A percentile compares a stretch with the other conserved stretches of the same genome.
These are phyloP conservation scores for Leptopilina clavipes DNA, from an alignment of 1,140 invertebrate genomes.

Conservation along the genomic window DNA sequence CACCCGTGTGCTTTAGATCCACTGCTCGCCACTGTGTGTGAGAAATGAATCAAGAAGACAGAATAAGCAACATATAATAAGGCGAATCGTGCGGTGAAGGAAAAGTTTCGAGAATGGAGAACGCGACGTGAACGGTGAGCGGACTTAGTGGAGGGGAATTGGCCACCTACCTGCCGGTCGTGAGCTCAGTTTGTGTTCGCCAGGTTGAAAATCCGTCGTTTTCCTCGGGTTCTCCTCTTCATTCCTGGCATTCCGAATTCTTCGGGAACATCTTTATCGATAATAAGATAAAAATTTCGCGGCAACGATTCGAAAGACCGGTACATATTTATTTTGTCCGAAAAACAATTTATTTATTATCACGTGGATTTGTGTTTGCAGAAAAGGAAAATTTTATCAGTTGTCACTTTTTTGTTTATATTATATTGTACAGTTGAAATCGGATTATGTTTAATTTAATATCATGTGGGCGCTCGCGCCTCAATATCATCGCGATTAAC, in stretches of 20 bases:
- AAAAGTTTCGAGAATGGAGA: constrained; percentile 32
- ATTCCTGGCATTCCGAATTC: constrained; percentile 30
- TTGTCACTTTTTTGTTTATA: background rate
- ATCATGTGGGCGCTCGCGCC: constrained; percentile 10
- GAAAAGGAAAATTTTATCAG: background rate
- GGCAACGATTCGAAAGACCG: background rate
- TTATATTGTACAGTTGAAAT: background rate
- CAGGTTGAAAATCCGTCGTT: constrained; percentile 70
- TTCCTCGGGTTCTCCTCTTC: constrained; percentile 43
- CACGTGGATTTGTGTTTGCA: background rate
- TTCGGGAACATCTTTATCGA: constrained; percentile 23
- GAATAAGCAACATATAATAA: constrained; percentile 21
- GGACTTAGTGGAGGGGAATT: constrained; percentile 58
- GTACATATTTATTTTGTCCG: background rate
- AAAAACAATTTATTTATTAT: background rate
- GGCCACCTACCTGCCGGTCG: constrained; percentile 67
- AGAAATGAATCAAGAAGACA: constrained; percentile 30
- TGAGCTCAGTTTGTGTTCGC: constrained; percentile 70
- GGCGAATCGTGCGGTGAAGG: constrained; percentile 19
- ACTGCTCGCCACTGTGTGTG: constrained; percentile 17
- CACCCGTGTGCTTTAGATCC: background rate
- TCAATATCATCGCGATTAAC: background rate
- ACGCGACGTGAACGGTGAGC: constrained; percentile 62
- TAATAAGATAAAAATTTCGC: background rate
- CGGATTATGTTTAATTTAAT: background rate